Base-by-base conservation (phyloP, 1,140 invertebrate genomes). In the Drosophila subpulchrella region DNA sequence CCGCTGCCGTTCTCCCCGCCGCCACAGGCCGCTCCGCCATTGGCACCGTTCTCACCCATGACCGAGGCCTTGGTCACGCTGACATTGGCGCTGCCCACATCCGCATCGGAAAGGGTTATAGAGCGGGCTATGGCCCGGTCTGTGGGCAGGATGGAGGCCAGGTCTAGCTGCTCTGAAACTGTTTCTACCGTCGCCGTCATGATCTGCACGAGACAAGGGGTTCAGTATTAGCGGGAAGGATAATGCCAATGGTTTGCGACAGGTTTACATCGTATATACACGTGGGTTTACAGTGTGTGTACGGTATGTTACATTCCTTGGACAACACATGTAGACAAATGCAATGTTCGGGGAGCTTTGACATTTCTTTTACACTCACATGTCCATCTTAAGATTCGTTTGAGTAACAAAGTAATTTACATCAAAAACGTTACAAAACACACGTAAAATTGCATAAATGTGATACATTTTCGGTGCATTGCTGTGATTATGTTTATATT, bases 141-240 rank as follows among this genome's bases (percentile, higher is more conserved):
- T 3, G 96, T 94, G 27, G 97, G 97, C 79, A 98, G 95, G 30
- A 97, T 96, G 46, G 95, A 95, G 17, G 96, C 95, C 75, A 98
- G 95, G 72, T 96, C 94, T 80, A 98, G 93, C 92, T 98, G 96
- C 92, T 98, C 97, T 55, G 97, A 96, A 67, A 98, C 97, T 70
- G 97, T 98, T 94, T 98, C 97, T 79, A 98, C 97, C 51, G 97
- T 98, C 5, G 97, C 97, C 80, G 97, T 98, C 96, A 98, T 97
- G 84, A 98, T 97, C 96, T 97, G 94, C 71, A 80, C 79, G 71
- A 83, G 59, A 88, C 48, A 88, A 80, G 47, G 20, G 47, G 12
- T 20, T 44, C 15, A n/a, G 30, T 34, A 68, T 70, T 73, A 70
- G 32, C 30, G 42, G 17, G 0, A 13, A 3, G 13, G n/a, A 36